Percentiles rank a stretch among this genome's conserved stretches.
Evolutionary conservation across 2,888 invertebrate genomes (phyloP).

Genomic region (Entomobrya proxima): DNA sequence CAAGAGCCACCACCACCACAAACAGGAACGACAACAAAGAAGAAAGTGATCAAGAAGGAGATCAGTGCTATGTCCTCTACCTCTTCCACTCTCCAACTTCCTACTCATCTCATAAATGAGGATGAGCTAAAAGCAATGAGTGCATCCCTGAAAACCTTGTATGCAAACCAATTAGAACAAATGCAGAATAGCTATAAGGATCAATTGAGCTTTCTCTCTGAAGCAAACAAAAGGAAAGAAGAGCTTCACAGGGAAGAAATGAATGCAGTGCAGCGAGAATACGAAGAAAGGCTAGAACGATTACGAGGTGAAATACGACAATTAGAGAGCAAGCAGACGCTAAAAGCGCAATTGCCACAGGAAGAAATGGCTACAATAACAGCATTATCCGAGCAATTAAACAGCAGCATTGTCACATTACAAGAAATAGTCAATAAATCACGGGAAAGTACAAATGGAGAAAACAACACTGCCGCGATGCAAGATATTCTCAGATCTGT

Average conservation of each 20-base stretch:
- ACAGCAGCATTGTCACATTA: not conserved
- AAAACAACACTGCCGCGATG: not conserved
- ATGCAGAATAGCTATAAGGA: constrained; percentile 72
- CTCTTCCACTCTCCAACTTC: constrained; percentile 67
- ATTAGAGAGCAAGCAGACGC: constrained; percentile 12
- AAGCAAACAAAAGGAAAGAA: constrained; percentile 79
- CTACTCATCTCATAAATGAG: constrained; percentile 73
- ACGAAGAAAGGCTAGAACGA: constrained; percentile 69
- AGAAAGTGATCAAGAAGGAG: constrained; percentile 47
- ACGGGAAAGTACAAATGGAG: not conserved
- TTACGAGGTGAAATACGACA: constrained; percentile 63
- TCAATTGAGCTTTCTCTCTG: constrained; percentile 70
- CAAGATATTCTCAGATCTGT: constrained; percentile 14
- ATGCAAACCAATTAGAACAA: constrained; percentile 72
- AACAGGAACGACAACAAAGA: constrained; percentile 24
- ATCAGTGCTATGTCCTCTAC: not conserved
- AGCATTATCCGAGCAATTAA: constrained; percentile 36
- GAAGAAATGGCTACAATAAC: constrained; percentile 25
- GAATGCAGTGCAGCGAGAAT: constrained; percentile 76
- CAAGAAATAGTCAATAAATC: constrained; percentile 32
- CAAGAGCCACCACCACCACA: not conserved
- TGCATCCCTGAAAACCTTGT: constrained; percentile 71
- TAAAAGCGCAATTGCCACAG: not conserved
- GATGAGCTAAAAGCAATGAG: constrained; percentile 74
- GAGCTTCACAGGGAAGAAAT: constrained; percentile 82